Evolutionary conservation across 2,797 vertebrate species (phyloP), one percentile per base, ranked within the genome.

Genomic region (Takifugu ocellatus): DNA sequence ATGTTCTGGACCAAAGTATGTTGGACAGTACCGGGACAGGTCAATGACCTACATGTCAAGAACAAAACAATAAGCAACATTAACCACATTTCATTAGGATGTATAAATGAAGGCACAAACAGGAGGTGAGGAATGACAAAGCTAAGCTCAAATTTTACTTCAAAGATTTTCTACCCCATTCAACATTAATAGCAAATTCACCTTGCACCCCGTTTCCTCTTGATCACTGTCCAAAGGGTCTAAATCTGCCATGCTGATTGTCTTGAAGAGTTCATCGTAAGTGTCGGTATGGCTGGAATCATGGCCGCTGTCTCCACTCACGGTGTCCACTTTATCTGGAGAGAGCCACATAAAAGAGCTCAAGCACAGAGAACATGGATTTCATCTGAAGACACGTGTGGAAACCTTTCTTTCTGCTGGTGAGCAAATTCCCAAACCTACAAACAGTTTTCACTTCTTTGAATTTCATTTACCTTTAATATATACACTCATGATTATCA

Each of bases 251-350:
- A 68, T 39, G 49, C 60, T 73, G 25, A 90, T 58, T 61, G 67
- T 90, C 55, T 96, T 93, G 86, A 99, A 99, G 51, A 99, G 93
- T 69, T 96, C 93, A 61, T 98, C 94, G 0, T 99, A 99, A 58
- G 82, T 89, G 70, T 94, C 93, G 21, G 68, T 88, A 24, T 89
- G 87, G 61, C 75, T 76, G 68, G 88, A 91, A 14, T 91, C 88
- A 9, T 90, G 91, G 21, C 87, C 82, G 60, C 93, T 94, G 57
- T 89, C 92, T 59, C 86, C 82, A 33, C 89, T 82, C 44, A 87
- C 63, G 77, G 91, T 92, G 78, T 63, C 84, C 4, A 89, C 77
- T 74, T 93, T 93, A 50, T 94, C 94, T 84, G 84, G 29, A 63
- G 44, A 63, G 44, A 66, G 36, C 48, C 33, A 61, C 33, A 63